phyloP scores from a whole-genome alignment of 2,888 invertebrate genomes.

The Plebejus argus region DNA sequence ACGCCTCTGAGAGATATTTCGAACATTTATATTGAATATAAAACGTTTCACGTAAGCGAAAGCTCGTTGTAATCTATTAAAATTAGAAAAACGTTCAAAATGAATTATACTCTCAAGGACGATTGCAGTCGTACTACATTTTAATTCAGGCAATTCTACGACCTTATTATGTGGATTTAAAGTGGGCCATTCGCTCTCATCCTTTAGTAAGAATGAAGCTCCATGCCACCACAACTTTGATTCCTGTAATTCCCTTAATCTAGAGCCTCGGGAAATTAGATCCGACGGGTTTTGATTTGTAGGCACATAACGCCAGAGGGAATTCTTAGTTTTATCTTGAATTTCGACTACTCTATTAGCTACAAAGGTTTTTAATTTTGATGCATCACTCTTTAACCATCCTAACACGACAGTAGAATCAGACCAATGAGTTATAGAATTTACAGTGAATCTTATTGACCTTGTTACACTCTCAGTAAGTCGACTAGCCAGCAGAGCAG shows the following conservation, averaged over 20 bases:
- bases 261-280: constrained; percentile 24
- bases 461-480: not conserved
- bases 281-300: constrained; percentile 33
- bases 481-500: constrained; percentile 30
- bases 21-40: constrained; percentile 36
- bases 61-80: constrained; percentile 33
- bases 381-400: not conserved
- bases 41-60: constrained; percentile 37
- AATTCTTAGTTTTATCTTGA: constrained; percentile 34
- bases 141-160: not conserved
- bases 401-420: not conserved
- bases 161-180: constrained; percentile 17
- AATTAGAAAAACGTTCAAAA: constrained; percentile 31
- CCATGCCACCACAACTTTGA: constrained; percentile 34
- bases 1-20: too few species aligned
- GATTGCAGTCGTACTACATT: not conserved
- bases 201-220: constrained; percentile 32
- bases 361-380: too few species aligned
- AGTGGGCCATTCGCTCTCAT: constrained; percentile 32
- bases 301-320: constrained; percentile 32
- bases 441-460: constrained; percentile 29
- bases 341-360: constrained; percentile 33
- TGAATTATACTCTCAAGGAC: constrained; percentile 31
- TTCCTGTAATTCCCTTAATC: constrained; percentile 7
- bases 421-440: constrained; percentile 34